Evolutionary conservation across 2,113 vertebrate genomes (phyloP).

Genomic region (Columba livia): DNA sequence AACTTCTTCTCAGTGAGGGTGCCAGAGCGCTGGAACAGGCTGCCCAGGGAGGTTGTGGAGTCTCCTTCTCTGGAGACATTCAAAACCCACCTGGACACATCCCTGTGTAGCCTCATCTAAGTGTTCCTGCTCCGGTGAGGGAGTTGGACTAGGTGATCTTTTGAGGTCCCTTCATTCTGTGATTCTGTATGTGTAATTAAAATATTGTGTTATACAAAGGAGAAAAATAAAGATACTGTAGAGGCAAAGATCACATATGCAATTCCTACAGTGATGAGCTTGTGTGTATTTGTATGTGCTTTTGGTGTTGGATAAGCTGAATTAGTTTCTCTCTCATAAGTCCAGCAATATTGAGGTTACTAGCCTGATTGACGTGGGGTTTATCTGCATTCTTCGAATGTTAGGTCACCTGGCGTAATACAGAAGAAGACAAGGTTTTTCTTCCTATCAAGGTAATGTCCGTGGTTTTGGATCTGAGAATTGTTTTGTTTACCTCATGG

Average conservation of each 20-base stretch:
- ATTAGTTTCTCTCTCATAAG: neutral
- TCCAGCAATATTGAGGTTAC: neutral
- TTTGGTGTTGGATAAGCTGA: neutral
- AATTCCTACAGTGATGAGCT: rapidly evolving
- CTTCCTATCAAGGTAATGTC: neutral
- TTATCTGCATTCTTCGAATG: neutral
- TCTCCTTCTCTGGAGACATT: no score
- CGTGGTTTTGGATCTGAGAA: neutral
- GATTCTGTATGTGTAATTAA: neutral
- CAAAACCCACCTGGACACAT: no score
- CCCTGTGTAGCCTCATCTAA: no score
- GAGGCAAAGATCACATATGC: neutral
- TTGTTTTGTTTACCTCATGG: neutral
- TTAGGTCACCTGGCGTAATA: neutral
- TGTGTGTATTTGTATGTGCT: neutral
- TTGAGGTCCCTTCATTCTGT: no score
- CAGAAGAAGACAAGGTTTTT: neutral
- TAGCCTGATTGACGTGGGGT: neutral
- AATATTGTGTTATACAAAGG: neutral
- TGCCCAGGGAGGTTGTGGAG: no score
- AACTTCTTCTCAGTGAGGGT: no score
- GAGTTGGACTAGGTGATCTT: no score
- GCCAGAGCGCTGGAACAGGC: no score
- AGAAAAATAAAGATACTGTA: neutral
- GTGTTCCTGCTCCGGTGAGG: no score